Evolutionary conservation across 1,140 invertebrate genomes (phyloP), one percentile per base, ranked within the genome.

Genomic region (Ectropis grisescens): DNA sequence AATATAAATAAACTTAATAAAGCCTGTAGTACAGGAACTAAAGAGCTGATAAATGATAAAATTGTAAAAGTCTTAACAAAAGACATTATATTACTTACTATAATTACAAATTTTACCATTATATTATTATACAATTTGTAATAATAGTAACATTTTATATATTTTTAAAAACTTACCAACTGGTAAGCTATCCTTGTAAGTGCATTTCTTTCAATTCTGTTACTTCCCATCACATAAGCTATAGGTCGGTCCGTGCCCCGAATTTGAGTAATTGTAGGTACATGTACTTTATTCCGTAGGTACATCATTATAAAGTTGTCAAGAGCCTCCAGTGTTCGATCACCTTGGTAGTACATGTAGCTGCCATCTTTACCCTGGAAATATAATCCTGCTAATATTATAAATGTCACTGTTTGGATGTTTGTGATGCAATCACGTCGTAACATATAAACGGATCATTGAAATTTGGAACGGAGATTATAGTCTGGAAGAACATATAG

Each of bases 361-460:
- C 51, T 67, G 12, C 64, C 57, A n/a, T 56, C 41, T 45, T 61
- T 68, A 11, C 71, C 74, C 74, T 79, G 39, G 12, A 49, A 51
- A 24, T 12, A 32, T 24, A n/a, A 33, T 22, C 1, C n/a, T n/a
- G n/a, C n/a, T n/a, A n/a, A n/a, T n/a, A n/a, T n/a, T n/a, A n/a
- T n/a, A n/a, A n/a, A n/a, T n/a, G n/a, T n/a, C n/a, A n/a, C n/a
- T n/a, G n/a, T n/a, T n/a, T n/a, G n/a, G n/a, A n/a, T n/a, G n/a
- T n/a, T n/a, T n/a, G 8, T 23, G 6, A 19, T 12, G 13, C 36
- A 11, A 13, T 37, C 11, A n/a, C 16, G 26, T 31, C 19, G 33
- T 7, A 33, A 19, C 7, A 19, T 1, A 11, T 12, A 10, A 9
- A 3, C 15, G 7, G 8, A 11, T 22, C 10, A 19, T 10, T 15